Evolutionary conservation across 1,140 invertebrate genomes (phyloP), one percentile per base, ranked within the genome.

Genomic region (Drosophila subpulchrella): DNA sequence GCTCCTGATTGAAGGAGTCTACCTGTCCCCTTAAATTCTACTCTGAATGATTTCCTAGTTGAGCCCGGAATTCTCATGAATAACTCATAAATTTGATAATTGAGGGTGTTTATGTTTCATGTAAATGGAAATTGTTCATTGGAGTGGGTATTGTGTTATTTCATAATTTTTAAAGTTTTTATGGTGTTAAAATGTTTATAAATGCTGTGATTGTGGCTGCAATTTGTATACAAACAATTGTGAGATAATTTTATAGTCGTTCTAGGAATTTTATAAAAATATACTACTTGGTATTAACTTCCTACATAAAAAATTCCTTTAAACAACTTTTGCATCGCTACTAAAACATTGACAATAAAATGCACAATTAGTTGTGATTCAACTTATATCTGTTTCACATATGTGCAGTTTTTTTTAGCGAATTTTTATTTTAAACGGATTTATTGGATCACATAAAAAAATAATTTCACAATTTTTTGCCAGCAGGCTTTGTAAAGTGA

Each of bases 361-460:
- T 41, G 59, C 53, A 13, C 59, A 62, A 59, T 62, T 41, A 62
- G 57, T 41, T 30, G 8, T 38, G 34, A 39, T 56, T n/a, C 38
- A 54, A 38, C 24, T 20, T 48, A 55, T 27, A 60, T 6, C 11
- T 30, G 32, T 17, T 12, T n/a, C 17, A 7, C 13, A 15, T 27
- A 27, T 27, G 27, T 27, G 1, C 27, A n/a, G 6, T 15, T 57
- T 61, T 59, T 61, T 59, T 61, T 4, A 27, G 32, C 0, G 32
- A 20, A 17, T 57, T 57, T 48, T 30, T 24, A 41, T 58, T 58
- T 58, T 56, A 59, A 59, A 62, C 13, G 53, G 53, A 41, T 58
- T 41, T 58, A 62, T 58, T 41, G 12, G 32, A 61, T 61, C 32
- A 58, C 36, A 57, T 39, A 12, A 58, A 10, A 38, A 58, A 58